A percentile compares a stretch with the other conserved stretches of the same genome.
Evolutionary conservation across 2,113 vertebrate genomes (phyloP).

Genomic region (Gavialis gangeticus): DNA sequence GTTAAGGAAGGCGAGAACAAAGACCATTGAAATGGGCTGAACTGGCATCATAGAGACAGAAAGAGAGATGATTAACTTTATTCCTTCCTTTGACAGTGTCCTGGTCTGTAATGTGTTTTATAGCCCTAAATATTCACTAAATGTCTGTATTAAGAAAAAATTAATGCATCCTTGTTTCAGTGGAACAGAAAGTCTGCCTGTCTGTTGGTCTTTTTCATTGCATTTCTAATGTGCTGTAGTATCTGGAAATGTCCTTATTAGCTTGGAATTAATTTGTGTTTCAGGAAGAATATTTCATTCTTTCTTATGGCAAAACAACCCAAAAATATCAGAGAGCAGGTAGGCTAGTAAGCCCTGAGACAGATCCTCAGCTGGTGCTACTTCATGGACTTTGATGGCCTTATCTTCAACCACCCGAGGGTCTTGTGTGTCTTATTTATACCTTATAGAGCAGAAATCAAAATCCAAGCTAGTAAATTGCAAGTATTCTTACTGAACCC

Average conservation of each 20-base stretch:
- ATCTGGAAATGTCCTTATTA: neutral
- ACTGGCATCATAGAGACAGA: neutral
- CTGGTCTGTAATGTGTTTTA: slow-evolving; percentile 39
- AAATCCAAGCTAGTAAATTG: neutral
- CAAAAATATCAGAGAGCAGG: neutral
- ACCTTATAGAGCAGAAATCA: neutral
- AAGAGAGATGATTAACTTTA: slow-evolving; percentile 7
- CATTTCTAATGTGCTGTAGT: neutral
- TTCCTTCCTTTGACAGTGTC: slow-evolving; percentile 11
- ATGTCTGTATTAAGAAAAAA: slow-evolving; percentile 35
- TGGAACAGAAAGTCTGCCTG: slow-evolving; percentile 34
- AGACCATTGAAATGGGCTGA: neutral
- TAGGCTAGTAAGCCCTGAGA: neutral
- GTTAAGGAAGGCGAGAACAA: neutral
- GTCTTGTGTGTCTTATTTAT: neutral
- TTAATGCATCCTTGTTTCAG: slow-evolving; percentile 19
- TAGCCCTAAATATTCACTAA: slow-evolving; percentile 28
- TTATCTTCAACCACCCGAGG: neutral
- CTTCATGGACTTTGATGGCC: neutral
- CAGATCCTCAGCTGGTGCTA: neutral
- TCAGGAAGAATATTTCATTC: accelerated
- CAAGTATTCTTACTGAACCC: neutral
- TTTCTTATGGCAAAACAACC: neutral
- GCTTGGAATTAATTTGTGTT: neutral
- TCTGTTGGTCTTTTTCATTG: slow-evolving; percentile 21